These are phyloP conservation scores for Adelosebastes latens DNA, from an alignment of 2,797 vertebrate species.

Conservation along the genomic window DNA sequence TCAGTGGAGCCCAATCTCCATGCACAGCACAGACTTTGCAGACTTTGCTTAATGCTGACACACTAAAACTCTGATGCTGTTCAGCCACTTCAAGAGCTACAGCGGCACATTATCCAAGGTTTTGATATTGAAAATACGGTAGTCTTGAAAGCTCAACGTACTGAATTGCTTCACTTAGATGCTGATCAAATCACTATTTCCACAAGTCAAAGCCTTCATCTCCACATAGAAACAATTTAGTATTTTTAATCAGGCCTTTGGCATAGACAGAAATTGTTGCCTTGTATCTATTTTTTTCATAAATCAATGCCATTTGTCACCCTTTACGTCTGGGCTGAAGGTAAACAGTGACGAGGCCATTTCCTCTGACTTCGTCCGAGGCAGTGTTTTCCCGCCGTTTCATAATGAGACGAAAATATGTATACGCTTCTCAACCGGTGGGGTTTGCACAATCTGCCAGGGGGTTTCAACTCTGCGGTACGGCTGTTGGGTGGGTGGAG, in stretches of 20 bases:
- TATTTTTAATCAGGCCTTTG: neutral
- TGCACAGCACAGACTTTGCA: neutral
- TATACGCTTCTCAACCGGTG: too few species aligned
- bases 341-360: too few species aligned
- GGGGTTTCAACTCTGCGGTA: too few species aligned
- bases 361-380: too few species aligned
- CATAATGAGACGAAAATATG: too few species aligned
- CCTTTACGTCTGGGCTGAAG: too few species aligned
- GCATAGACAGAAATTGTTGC: neutral
- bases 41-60: neutral
- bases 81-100: neutral
- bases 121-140: neutral
- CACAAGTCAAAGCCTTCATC: neutral
- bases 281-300: too few species aligned
- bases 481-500: too few species aligned
- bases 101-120: neutral
- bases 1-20: neutral
- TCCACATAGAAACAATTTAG: neutral
- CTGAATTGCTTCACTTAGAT: neutral
- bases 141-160: neutral
- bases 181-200: neutral
- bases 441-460: too few species aligned
- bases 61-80: neutral
- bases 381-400: too few species aligned
- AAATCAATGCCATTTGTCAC: too few species aligned